Conservation (phyloP, 2,113 vertebrate genomes). For the Orycteropus afer region DNA sequence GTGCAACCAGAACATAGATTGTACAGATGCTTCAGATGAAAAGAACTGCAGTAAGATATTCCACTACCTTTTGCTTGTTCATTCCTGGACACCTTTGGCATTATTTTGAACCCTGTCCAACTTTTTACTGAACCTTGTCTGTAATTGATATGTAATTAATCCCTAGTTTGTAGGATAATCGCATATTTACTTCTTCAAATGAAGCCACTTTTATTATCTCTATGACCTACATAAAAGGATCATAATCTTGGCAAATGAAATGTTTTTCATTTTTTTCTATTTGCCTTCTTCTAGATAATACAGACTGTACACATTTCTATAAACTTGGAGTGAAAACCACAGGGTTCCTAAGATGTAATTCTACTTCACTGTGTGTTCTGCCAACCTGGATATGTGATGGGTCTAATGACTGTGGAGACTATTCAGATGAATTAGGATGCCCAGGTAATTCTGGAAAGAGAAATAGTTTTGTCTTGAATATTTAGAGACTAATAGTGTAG, state of each 20-base stretch:
- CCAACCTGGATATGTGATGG: conserved; percentile 97
- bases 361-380: conserved; percentile 96
- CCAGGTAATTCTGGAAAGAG: conserved; percentile 90
- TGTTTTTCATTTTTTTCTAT: conserved; percentile 54
- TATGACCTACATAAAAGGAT: conserved; percentile 33
- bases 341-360: conserved; percentile 96
- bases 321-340: conserved; percentile 95
- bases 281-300: conserved; percentile 88
- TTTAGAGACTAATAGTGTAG: background rate
- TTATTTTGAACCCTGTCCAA: background rate
- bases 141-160: conserved; percentile 69
- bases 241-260: conserved; percentile 37
- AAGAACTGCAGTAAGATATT: conserved; percentile 94
- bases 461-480: background rate
- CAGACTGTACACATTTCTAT: conserved; percentile 94
- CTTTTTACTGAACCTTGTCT: conserved; percentile 30
- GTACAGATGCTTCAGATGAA: conserved; percentile 96
- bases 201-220: conserved; percentile 11
- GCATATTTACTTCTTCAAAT: conserved; percentile 56
- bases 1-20: conserved; percentile 98
- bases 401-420: conserved; percentile 98
- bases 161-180: conserved; percentile 58
- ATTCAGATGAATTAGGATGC: conserved; percentile 96
- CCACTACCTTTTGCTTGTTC: conserved; percentile 43
- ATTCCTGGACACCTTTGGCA: background rate